Evolutionary conservation across 1,140 invertebrate species (phyloP), one percentile per base, ranked within the genome.

Genomic region (Neodiprion fabricii): DNA sequence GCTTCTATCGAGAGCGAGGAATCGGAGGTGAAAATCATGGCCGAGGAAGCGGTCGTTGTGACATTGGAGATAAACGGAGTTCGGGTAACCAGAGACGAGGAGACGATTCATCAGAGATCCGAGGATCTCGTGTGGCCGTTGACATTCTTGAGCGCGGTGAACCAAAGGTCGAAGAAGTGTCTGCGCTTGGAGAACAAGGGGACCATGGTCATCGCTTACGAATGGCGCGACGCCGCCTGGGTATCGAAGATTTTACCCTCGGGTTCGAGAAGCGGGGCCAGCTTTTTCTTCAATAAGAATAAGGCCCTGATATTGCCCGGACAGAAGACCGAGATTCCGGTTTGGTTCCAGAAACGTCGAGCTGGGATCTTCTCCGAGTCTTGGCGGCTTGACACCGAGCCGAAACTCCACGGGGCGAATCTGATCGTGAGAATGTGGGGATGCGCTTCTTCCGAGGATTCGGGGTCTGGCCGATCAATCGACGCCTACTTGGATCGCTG

Each of bases 241-340:
- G 40, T 0, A 0, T 67, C 68, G 0, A 67, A 61, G 0, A 7
- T 67, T 8, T 7, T 78, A 17, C 68, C 74, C 0, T 9, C 75
- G 0, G 11, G 11, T 61, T 17, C 7, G 7, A 67, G 3, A 49
- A 48, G 28, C 9, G 21, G 9, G 0, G 76, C 76, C 48, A 11
- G 66, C 1, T 86, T 86, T 48, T 84, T 80, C 68, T 86, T 86
- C 28, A 79, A 86, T 14, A 85, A 86, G 53, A 84, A 79, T 21
- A 79, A 77, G 1, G 74, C 71, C 0, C 40, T 79, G 11, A 74
- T 86, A 67, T 73, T 80, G 7, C 85, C 83, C 0, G 81, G 84
- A 0, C 78, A 85, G 40, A 76, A 73, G 1, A 66, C 73, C 0
- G 50, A 68, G 9, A 21, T 86, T 1, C 70, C 73, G 0, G 61